Evolutionary conservation across 1,140 invertebrate genomes (phyloP).

Genomic region (Nixonia krombeini): DNA sequence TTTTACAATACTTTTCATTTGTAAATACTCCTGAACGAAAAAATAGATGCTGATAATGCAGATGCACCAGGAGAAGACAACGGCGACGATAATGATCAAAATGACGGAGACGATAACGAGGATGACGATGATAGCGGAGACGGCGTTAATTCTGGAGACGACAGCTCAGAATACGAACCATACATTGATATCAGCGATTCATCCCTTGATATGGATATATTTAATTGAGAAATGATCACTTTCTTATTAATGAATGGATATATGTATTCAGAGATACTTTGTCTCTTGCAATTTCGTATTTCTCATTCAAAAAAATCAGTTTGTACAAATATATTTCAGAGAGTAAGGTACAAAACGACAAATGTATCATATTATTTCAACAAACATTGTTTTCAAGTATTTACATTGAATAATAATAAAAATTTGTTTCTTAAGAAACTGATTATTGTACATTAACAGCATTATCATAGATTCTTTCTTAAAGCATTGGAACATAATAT

Average conservation of each 20-base stretch:
- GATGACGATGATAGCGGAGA: constrained; percentile 66
- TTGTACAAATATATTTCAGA: too few species aligned
- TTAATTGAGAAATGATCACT: constrained; percentile 3
- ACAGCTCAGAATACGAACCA: constrained; percentile 56
- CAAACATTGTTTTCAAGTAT: too few species aligned
- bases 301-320: too few species aligned
- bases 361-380: too few species aligned
- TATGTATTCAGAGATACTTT: too few species aligned
- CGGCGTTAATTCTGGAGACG: constrained; percentile 60
- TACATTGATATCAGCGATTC: constrained; percentile 57
- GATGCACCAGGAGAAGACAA: constrained; percentile 61
- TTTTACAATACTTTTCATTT: not conserved
- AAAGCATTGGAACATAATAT: too few species aligned
- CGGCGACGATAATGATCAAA: constrained; percentile 65
- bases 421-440: too few species aligned
- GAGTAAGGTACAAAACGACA: too few species aligned
- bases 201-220: constrained; percentile 52
- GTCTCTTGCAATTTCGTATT: too few species aligned
- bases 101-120: constrained; percentile 64
- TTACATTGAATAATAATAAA: too few species aligned
- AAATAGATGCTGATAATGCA: constrained; percentile 60
- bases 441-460: too few species aligned
- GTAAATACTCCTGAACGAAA: not conserved
- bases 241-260: not conserved
- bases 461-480: too few species aligned